Percentiles rank a stretch among this genome's conserved stretches.
Evolutionary conservation across 2,113 vertebrate species (phyloP).

Genomic region (Salvator merianae): DNA sequence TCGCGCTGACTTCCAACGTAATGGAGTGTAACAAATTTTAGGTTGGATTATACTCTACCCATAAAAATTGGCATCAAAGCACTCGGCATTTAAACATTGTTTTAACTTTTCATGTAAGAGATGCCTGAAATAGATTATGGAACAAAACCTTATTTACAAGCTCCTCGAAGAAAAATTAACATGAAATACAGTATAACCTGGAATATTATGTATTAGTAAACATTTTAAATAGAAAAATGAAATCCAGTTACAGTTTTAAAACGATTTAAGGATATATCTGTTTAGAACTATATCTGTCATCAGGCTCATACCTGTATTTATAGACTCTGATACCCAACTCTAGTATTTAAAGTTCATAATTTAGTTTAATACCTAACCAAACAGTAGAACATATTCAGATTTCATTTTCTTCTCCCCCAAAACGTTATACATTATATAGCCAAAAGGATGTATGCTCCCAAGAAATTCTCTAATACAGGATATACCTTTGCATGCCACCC

Average conservation of each 20-base stretch:
- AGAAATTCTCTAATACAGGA: not conserved
- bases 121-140: not conserved
- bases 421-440: conserved; percentile 64
- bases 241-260: conserved; percentile 69
- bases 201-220: conserved; percentile 61
- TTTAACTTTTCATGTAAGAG: not conserved
- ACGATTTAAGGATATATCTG: conserved; percentile 66
- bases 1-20: not conserved
- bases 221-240: conserved; percentile 64
- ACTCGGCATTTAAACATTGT: conserved; percentile 7
- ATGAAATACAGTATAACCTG: conserved; percentile 48
- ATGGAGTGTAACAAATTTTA: not conserved
- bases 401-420: conserved; percentile 59
- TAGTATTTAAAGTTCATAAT: conserved; percentile 63
- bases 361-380: conserved; percentile 58
- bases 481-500: not conserved
- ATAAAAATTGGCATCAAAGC: conserved; percentile 15
- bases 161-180: conserved; percentile 43
- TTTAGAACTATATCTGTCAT: conserved; percentile 60
- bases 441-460: conserved; percentile 7
- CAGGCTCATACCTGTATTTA: conserved; percentile 66
- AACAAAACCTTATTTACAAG: conserved; percentile 63
- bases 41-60: conserved; percentile 12
- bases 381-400: conserved; percentile 63
- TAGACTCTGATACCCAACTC: conserved; percentile 64